Base-by-base conservation (phyloP, 2,113 vertebrate genomes). In the Upupa epops region DNA sequence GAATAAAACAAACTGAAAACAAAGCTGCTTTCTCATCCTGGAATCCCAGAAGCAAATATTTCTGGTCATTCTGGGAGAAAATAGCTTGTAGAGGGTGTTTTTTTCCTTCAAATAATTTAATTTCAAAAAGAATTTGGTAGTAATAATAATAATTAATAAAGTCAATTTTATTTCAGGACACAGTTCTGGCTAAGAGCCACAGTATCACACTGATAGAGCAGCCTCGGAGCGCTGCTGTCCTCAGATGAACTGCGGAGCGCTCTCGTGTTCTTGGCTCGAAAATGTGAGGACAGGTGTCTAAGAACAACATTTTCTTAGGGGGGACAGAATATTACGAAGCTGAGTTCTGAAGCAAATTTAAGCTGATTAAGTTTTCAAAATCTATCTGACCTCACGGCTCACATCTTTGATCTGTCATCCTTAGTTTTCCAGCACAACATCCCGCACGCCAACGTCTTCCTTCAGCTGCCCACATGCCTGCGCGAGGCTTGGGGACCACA, bases 351-450 rank as follows among this genome's bases (percentile, higher is more conserved):
- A 83, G 79, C 86, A 94, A 94, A 73, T 87, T 80, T 91, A 96
- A 94, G 92, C 91, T 89, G 88, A 91, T 95, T 90, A 94, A 88
- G 69, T 84, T 87, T 86, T 90, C 86, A 71, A 78, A 95, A 89
- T 45, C 85, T 73, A 36, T 78, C 86, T 82, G 81, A 92, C 83
- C 86, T 63, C 8, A 4, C 28, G 81, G 40, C 40, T 92, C 65
- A 81, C 91, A 96, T 85, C 90, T 93, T 87, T 94, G 70, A 92
- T 95, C 68, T 91, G 85, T 87, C 69, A 1, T 16, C 56, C 70
- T 31, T 1, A 42, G 92, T 90, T 89, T 83, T 45, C 56, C 16
- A 22, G 83, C 83, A 4, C 48, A 16, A 37, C 86, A 51, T 74
- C 92, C 88, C 20, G 83, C 11, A 26, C 72, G 52, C 72, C 8